Percentiles rank a stretch among this genome's conserved stretches.
Evolutionary conservation across 2,113 vertebrate species (phyloP).

Genomic region (Noctilio leporinus): DNA sequence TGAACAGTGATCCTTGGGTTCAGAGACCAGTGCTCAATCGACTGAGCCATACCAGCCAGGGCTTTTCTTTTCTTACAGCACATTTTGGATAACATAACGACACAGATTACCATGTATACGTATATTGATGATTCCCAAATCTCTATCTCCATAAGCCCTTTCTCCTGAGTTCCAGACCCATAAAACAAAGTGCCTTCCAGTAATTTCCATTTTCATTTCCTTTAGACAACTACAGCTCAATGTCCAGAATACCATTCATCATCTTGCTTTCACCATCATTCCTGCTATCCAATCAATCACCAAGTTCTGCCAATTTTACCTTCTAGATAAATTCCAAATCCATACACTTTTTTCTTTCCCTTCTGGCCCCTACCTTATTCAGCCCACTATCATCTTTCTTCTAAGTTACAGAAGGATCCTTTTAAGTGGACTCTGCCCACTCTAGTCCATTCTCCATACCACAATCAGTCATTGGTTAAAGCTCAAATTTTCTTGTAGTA

Average conservation of each 20-base stretch:
- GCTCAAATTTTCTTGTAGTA: background rate
- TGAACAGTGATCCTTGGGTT: too few species aligned
- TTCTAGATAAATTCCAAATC: background rate
- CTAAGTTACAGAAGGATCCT: background rate
- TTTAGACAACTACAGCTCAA: background rate
- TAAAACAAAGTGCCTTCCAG: background rate
- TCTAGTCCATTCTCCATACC: background rate
- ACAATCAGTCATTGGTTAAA: background rate
- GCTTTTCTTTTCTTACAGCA: background rate
- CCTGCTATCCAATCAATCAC: background rate
- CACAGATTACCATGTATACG: background rate
- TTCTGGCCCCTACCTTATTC: background rate
- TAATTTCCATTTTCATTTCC: background rate
- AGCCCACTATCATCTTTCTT: background rate
- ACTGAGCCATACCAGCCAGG: too few species aligned
- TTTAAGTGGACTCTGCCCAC: background rate
- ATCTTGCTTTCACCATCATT: background rate
- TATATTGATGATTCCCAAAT: background rate
- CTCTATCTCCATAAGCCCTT: background rate
- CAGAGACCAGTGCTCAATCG: too few species aligned
- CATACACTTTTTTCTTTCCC: background rate
- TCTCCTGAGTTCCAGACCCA: background rate
- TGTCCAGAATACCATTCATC: background rate
- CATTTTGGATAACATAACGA: background rate
- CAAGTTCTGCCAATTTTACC: background rate